Percentiles rank a stretch among this genome's conserved stretches.
phyloP scores from a whole-genome alignment of 2,888 invertebrate species.

The Silvanus unidentatus region DNA sequence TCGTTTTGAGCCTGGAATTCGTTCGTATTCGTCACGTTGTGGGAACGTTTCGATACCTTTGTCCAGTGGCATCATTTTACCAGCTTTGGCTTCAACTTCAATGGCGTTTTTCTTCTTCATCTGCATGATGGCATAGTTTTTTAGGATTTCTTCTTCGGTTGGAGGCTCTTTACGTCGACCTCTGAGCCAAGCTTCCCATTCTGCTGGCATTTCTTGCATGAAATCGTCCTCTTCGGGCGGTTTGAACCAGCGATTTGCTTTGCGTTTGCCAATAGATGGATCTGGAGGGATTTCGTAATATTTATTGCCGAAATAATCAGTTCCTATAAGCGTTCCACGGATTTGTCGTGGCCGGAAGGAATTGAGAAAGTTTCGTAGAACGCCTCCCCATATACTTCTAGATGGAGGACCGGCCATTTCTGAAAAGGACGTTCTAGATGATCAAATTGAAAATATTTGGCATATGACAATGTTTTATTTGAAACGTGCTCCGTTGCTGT shows the following conservation, averaged over 20 bases:
- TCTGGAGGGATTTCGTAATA: slow-evolving; percentile 74
- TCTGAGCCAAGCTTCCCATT: slow-evolving; percentile 86
- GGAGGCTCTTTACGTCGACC: slow-evolving; percentile 57
- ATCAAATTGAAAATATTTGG: too few species aligned
- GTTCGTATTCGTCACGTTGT: slow-evolving; percentile 51
- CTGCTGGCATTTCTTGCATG: slow-evolving; percentile 70
- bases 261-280: slow-evolving; percentile 59
- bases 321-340: slow-evolving; percentile 56
- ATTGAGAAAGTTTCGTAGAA: slow-evolving; percentile 57
- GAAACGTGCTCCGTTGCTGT: too few species aligned
- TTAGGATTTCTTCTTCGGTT: slow-evolving; percentile 63
- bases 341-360: slow-evolving; percentile 55
- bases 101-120: slow-evolving; percentile 71
- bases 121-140: slow-evolving; percentile 64
- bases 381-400: slow-evolving; percentile 42
- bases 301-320: slow-evolving; percentile 75
- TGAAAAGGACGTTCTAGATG: too few species aligned
- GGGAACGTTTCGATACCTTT: slow-evolving; percentile 45
- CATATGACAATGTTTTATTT: too few species aligned
- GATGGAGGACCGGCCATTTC: slow-evolving; percentile 16
- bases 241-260: slow-evolving; percentile 65
- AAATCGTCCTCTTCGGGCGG: slow-evolving; percentile 60
- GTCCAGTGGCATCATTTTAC: slow-evolving; percentile 47
- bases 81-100: slow-evolving; percentile 57
- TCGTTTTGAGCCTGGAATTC: slow-evolving; percentile 38